A percentile compares a stretch with the other conserved stretches of the same genome.
phyloP scores from a whole-genome alignment of 1,140 invertebrate species.

The Nephila pilipes region DNA sequence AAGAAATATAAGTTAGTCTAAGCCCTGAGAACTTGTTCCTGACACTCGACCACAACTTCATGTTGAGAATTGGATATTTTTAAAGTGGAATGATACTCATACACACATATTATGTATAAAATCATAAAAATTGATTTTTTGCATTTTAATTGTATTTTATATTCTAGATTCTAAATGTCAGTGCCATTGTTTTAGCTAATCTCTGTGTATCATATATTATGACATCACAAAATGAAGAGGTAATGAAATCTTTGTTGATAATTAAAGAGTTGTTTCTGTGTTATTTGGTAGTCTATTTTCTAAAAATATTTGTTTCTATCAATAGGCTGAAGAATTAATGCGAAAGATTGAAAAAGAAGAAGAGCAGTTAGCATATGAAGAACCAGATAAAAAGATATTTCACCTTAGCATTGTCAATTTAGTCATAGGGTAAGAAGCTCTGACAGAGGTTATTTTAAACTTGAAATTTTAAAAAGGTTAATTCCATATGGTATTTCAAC shows the following conservation, averaged over 20 bases:
- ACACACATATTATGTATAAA: no score
- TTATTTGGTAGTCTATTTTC: neutral
- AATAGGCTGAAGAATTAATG: conserved; percentile 97
- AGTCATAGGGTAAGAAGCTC: conserved; percentile 90
- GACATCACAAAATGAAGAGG: conserved; percentile 98
- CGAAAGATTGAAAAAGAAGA: conserved; percentile 99
- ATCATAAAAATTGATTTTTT: no score
- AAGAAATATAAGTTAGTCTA: no score
- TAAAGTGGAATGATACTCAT: no score
- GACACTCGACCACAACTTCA: no score
- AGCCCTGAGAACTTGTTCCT: no score
- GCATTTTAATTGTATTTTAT: neutral
- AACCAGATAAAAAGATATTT: conserved; percentile 96
- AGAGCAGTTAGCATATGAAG: conserved; percentile 94
- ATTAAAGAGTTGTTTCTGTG: neutral
- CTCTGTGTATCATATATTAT: conserved; percentile 99
- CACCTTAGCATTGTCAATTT: conserved; percentile 99
- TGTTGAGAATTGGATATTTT: no score
- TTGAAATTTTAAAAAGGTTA: no score
- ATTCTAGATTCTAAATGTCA: conserved; percentile 91
- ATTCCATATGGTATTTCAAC: no score
- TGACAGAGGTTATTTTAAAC: no score
- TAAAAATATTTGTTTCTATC: conserved; percentile 4
- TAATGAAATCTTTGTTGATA: conserved; percentile 74
- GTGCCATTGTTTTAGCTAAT: conserved; percentile 98